Evolutionary conservation across 2,113 vertebrate genomes (phyloP).

Genomic region (Menidia beryllina): DNA sequence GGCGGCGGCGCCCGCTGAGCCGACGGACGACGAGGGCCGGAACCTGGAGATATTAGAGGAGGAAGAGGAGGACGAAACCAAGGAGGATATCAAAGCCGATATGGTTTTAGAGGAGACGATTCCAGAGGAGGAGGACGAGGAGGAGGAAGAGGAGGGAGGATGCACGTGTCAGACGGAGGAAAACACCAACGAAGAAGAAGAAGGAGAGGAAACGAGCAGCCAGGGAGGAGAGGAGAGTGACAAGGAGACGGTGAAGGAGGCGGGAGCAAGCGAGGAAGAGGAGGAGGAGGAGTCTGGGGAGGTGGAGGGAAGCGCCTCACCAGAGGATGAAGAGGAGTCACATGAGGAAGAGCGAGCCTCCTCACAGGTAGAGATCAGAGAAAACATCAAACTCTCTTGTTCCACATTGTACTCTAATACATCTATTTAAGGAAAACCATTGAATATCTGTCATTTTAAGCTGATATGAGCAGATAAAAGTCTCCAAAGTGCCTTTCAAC

Average conservation of each 20-base stretch:
- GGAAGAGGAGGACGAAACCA: constrained; percentile 64
- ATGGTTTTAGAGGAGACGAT: constrained; percentile 53
- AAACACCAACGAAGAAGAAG: constrained; percentile 9
- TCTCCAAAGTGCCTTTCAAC: too few species aligned
- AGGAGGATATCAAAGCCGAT: constrained; percentile 56
- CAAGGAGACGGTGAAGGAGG: constrained; percentile 25
- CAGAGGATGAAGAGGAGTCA: constrained; percentile 23
- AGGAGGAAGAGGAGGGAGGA: constrained; percentile 24
- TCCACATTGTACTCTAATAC: too few species aligned
- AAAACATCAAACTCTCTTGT: too few species aligned
- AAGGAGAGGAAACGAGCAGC: too few species aligned
- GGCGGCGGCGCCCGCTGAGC: accelerated
- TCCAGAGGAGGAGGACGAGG: constrained; percentile 53
- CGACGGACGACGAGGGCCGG: constrained; percentile 28
- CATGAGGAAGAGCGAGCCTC: constrained; percentile 51
- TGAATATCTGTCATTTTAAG: too few species aligned
- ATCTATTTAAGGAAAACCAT: too few species aligned
- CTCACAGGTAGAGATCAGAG: constrained; percentile 37
- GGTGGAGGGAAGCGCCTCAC: constrained; percentile 26
- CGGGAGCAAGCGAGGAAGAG: constrained; percentile 1
- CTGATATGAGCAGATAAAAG: too few species aligned
- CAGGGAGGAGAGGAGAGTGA: too few species aligned
- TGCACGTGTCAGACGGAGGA: constrained; percentile 23
- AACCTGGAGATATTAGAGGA: constrained; percentile 65
- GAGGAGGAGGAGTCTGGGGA: constrained; percentile 35